phyloP scores from a whole-genome alignment of 2,888 invertebrate species.

The Melanostoma mellinum region DNA sequence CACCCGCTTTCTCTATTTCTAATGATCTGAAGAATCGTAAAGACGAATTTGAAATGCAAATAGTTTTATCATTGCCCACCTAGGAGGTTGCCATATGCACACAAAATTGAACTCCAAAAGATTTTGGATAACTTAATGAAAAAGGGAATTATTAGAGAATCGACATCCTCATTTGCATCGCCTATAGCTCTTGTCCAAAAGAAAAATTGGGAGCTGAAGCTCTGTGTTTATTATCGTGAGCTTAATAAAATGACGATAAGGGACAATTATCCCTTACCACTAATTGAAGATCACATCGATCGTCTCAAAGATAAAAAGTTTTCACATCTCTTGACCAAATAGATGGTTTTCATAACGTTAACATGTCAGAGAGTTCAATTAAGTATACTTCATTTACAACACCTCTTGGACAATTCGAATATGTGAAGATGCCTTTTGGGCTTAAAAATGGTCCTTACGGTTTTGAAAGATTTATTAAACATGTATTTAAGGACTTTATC shows the following conservation, averaged over 20 bases:
- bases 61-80: slow-evolving; percentile 36
- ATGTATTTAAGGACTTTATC: slow-evolving; percentile 17
- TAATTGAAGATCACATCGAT: slow-evolving; percentile 41
- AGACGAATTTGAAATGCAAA: slow-evolving; percentile 42
- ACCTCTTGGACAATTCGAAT: slow-evolving; percentile 7
- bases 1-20: slow-evolving; percentile 19
- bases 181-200: slow-evolving; percentile 67
- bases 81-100: slow-evolving; percentile 26
- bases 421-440: neutral
- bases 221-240: slow-evolving; percentile 17
- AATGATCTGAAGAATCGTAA: neutral
- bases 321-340: slow-evolving; percentile 35
- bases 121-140: slow-evolving; percentile 25
- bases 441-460: slow-evolving; percentile 38
- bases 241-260: slow-evolving; percentile 23
- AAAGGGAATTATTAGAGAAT: slow-evolving; percentile 32
- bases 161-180: slow-evolving; percentile 51
- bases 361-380: slow-evolving; percentile 20
- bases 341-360: slow-evolving; percentile 33
- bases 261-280: slow-evolving; percentile 41
- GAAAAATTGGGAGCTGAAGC: slow-evolving; percentile 45
- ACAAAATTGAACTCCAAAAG: slow-evolving; percentile 16
- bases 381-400: slow-evolving; percentile 44
- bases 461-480: slow-evolving; percentile 34
- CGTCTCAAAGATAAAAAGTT: slow-evolving; percentile 33